phyloP scores from a whole-genome alignment of 1,140 invertebrate genomes.

The Holotrichia oblita region DNA sequence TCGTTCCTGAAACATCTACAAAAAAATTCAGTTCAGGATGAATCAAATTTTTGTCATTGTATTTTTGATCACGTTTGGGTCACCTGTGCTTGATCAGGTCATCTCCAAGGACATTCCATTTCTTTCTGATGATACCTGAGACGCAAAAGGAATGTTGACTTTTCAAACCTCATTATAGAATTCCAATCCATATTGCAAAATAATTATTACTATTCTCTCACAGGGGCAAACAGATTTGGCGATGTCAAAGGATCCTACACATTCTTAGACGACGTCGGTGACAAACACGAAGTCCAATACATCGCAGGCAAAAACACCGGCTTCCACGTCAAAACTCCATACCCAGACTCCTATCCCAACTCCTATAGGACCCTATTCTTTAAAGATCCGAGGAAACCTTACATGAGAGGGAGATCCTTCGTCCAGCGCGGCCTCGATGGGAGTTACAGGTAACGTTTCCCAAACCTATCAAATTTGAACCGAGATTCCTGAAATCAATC shows the following conservation, averaged over 20 bases:
- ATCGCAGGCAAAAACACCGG: conserved; percentile 76
- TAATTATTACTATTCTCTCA: background rate
- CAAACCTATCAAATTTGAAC: background rate
- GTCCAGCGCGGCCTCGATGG: conserved; percentile 70
- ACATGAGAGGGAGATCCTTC: conserved; percentile 67
- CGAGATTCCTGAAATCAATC: background rate
- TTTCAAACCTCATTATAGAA: too few relatives aligned
- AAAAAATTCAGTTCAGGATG: too few relatives aligned
- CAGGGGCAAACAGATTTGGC: conserved; percentile 56
- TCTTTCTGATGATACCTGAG: too few relatives aligned
- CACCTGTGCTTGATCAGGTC: too few relatives aligned
- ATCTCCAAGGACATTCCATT: too few relatives aligned
- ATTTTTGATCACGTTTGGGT: too few relatives aligned
- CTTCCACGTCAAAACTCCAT: conserved; percentile 75
- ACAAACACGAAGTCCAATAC: conserved; percentile 75
- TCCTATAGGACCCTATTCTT: conserved; percentile 67
- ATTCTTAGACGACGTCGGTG: conserved; percentile 75
- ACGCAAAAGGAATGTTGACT: too few relatives aligned
- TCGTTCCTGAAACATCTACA: too few relatives aligned
- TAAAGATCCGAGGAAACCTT: conserved; percentile 65
- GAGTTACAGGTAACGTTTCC: conserved; percentile 65
- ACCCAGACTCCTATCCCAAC: conserved; percentile 69
- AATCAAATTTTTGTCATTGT: too few relatives aligned
- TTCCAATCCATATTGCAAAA: too few relatives aligned
- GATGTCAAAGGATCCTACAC: conserved; percentile 69